Base-by-base conservation (phyloP, 2,113 vertebrate genomes). In the Puntigrus tetrazona region DNA sequence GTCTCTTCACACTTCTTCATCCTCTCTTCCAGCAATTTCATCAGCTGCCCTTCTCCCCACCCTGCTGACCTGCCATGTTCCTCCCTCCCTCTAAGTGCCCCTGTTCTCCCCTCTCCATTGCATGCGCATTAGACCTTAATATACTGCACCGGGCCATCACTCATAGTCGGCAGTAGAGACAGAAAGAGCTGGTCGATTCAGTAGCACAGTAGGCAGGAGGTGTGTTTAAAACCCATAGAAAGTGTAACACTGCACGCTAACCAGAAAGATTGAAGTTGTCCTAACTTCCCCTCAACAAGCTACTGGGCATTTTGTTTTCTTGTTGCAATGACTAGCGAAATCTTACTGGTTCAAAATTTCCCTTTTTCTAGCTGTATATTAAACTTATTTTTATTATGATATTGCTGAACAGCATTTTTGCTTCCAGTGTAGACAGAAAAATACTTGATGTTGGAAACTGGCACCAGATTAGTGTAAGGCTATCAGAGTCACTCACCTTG, bases 11-110 rank as follows among this genome's bases (percentile, higher is more conserved):
- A 93, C 94, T 94, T 93, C 92, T 93, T 93, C 93, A 94, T 93
- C 91, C 92, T 61, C 84, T 92, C 92, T 90, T 87, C 88, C 84
- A 87, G 90, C 91, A 91, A 92, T 93, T 86, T 95, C 95, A 93
- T 94, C 95, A 95, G 95, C 95, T 94, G 95, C 94, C 95, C 94
- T 91, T 94, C 94, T 91, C 84, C 86, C 91, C 92, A 92, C 94
- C 90, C 89, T 93, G 87, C 84, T 82, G 84, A 89, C 87, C 88
- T 91, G 90, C 90, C 88, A 89, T 87, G 89, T 88, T 90, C 89
- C 76, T 84, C 78, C 88, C 84, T 85, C 85, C n/a, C 50, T 83
- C n/a, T 78, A 81, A 82, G 61, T n/a, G 36, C 87, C 73, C 67
- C 67, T 69, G 45, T 38, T 70, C 78, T 77, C 61, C 78, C 50